phyloP scores from a whole-genome alignment of 2,797 vertebrate species.

The Anas acuta region DNA sequence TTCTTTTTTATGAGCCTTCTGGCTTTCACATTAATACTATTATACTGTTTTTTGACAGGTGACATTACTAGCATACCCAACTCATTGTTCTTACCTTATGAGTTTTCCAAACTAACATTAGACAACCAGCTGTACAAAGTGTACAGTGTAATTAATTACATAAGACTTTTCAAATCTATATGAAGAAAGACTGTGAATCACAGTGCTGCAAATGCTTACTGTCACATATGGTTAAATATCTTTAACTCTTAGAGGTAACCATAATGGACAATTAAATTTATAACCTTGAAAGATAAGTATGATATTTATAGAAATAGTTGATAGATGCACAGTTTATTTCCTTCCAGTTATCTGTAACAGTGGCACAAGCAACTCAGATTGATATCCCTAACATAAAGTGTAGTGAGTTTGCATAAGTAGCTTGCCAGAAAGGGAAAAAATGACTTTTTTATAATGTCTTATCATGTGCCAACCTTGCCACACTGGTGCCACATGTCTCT shows the following conservation, averaged over 20 bases:
- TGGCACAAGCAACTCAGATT: not conserved
- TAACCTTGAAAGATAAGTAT: not conserved
- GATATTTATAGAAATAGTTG: not conserved
- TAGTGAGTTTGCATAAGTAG: not conserved
- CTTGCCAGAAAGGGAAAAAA: not conserved
- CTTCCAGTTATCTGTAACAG: not conserved
- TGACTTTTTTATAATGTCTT: not conserved
- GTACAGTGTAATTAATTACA: not conserved
- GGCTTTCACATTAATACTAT: not conserved
- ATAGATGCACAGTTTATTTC: not conserved
- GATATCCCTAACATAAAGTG: not conserved
- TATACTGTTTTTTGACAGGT: not conserved
- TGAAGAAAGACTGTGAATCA: not conserved
- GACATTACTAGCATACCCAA: not conserved
- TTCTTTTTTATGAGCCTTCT: constrained; percentile 29
- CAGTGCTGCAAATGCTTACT: not conserved
- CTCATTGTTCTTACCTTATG: not conserved
- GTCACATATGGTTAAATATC: not conserved
- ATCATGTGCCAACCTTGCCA: constrained; percentile 18
- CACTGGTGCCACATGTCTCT: constrained; percentile 36
- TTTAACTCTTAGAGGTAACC: not conserved
- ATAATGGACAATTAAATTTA: not conserved
- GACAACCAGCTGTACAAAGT: not conserved
- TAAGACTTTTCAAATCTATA: not conserved
- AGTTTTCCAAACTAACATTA: not conserved